Conservation (phyloP, 1,140 invertebrate genomes). For the Parapsyche elsis region DNA sequence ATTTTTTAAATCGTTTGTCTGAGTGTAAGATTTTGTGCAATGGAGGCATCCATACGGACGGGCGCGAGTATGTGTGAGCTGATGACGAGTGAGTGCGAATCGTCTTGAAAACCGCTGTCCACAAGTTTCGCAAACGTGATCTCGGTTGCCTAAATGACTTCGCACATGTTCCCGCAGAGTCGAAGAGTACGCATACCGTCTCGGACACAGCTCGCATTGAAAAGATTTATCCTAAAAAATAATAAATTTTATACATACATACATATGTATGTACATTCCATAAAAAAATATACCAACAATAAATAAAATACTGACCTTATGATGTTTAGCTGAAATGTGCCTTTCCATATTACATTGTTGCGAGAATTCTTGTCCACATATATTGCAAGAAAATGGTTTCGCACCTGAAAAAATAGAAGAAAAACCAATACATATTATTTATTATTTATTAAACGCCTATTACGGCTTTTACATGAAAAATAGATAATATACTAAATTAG, state of each 20-base stretch:
- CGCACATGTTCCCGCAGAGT: conserved; percentile 44
- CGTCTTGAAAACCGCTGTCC: conserved; percentile 29
- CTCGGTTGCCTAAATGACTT: conserved; percentile 58
- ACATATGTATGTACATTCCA: neutral
- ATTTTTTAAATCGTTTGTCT: conserved; percentile 50
- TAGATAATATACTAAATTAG: too few species aligned
- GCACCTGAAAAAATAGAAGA: conserved; percentile 37
- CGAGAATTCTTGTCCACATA: conserved; percentile 47
- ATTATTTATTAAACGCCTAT: too few species aligned
- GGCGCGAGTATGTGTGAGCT: conserved; percentile 44
- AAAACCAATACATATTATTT: conserved; percentile 14
- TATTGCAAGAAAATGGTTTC: conserved; percentile 41
- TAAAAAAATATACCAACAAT: neutral
- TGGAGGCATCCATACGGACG: conserved; percentile 41
- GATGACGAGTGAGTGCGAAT: conserved; percentile 40
- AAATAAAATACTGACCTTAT: conserved; percentile 31
- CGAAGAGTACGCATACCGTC: conserved; percentile 43
- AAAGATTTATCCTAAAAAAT: conserved; percentile 48
- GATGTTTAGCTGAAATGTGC: conserved; percentile 46
- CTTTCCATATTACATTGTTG: conserved; percentile 50
- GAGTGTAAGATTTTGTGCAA: conserved; percentile 44
- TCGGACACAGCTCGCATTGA: conserved; percentile 50
- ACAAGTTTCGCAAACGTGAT: conserved; percentile 39
- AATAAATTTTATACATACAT: neutral
- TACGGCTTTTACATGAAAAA: too few species aligned